Evolutionary conservation across 2,797 vertebrate species (phyloP), one percentile per base, ranked within the genome.

Genomic region (Tympanoctomys barrerae): DNA sequence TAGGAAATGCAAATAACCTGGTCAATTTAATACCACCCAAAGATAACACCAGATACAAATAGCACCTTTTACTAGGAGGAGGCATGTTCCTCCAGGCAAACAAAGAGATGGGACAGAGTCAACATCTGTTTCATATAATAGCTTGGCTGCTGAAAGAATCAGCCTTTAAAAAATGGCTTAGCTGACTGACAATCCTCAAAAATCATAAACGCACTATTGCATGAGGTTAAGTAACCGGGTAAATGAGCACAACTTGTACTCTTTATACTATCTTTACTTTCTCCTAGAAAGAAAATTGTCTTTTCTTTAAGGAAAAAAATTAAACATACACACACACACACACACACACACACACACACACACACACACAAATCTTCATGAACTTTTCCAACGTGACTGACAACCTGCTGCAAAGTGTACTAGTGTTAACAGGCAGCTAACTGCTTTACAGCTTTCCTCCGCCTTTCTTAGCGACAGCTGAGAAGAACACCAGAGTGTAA

Each of bases 61-160:
- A 97, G 88, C 59, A 93, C 89, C 96, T 96, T 97, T 22, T 0
- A 91, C 62, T 87, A 86, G 0, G 18, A 98, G 73, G 22, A 97
- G 86, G 59, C 57, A 1, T 33, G 94, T 8, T 97, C 77, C 78
- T 96, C 90, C 84, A 97, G 83, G 9, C 7, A 98, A 97, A 98
- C 82, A 96, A 95, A 96, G 92, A 57, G 85, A 89, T 68, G 93
- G 86, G 81, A 97, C 39, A 19, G 16, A 97, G 64, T 91, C 94
- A 96, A 96, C 95, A 98, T 97, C 95, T 98, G 97, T 97, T 98
- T 98, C 97, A 89, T 78, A 84, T 97, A 98, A 98, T 70, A 93
- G 95, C 59, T 97, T 97, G 96, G 93, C 97, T 95, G 96, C 93
- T 97, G 52, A 95, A 97, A 94, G 9, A 46, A 94, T 93, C 46